Percentiles rank a stretch among this genome's conserved stretches.
Evolutionary conservation across 2,888 invertebrate species (phyloP).

Genomic region (Aromia moschata): DNA sequence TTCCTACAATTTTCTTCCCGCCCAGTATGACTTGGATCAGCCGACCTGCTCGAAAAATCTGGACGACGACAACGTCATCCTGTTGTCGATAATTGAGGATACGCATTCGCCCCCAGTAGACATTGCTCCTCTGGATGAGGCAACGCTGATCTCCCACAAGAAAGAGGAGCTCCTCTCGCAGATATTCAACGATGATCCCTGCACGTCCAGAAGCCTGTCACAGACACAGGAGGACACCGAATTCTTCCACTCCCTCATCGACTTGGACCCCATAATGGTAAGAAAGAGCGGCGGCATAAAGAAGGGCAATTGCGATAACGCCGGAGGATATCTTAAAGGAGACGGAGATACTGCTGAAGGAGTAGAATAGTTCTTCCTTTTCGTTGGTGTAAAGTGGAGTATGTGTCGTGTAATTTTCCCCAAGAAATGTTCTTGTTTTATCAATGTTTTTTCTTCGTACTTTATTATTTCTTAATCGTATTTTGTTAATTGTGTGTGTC

Average conservation of each 20-base stretch:
- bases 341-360: slow-evolving; percentile 10
- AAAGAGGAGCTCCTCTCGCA: slow-evolving; percentile 31
- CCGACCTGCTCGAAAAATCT: not conserved
- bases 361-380: not conserved
- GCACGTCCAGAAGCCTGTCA: slow-evolving; percentile 1
- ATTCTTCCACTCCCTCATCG: slow-evolving; percentile 7
- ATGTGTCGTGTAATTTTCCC: not conserved
- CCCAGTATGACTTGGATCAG: slow-evolving; percentile 8
- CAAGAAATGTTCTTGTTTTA: no score
- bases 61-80: slow-evolving; percentile 20
- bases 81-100: slow-evolving; percentile 30
- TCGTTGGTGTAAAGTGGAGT: not conserved
- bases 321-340: slow-evolving; percentile 16
- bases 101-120: not conserved
- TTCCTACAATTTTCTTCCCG: not conserved
- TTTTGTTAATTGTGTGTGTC: no score
- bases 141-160: slow-evolving; percentile 17
- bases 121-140: slow-evolving; percentile 9
- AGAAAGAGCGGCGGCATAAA: not conserved
- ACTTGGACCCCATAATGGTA: not conserved
- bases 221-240: not conserved
- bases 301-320: not conserved
- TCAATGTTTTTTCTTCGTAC: no score
- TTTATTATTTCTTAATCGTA: no score
- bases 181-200: slow-evolving; percentile 19